Percentiles rank a stretch among this genome's conserved stretches.
These are phyloP conservation scores for Caenorhabditis sp. DNA, from an alignment of 2,888 invertebrate species.

Conservation along the genomic window DNA sequence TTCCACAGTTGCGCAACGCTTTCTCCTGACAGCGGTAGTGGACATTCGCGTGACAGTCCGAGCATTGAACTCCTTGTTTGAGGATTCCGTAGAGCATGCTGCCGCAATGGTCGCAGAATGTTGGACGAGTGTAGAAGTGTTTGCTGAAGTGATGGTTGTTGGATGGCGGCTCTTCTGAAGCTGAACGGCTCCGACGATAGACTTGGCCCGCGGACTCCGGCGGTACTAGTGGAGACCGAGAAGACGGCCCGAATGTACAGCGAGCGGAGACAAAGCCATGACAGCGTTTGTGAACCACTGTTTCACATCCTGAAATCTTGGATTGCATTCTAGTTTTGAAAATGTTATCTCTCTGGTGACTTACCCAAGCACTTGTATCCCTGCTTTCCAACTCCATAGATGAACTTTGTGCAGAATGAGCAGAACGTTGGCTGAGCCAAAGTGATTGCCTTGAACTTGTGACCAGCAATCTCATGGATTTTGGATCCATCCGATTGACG, in stretches of 20 bases:
- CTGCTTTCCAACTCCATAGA: conserved; percentile 55
- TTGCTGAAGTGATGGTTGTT: conserved; percentile 44
- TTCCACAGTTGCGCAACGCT: conserved; percentile 43
- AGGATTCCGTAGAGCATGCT: conserved; percentile 44
- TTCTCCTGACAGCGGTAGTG: conserved; percentile 51
- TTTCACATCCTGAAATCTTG: conserved; percentile 46
- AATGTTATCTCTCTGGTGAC: background rate
- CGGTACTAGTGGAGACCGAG: conserved; percentile 6
- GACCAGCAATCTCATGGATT: conserved; percentile 50
- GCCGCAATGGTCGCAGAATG: conserved; percentile 58
- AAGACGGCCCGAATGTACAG: conserved; percentile 47
- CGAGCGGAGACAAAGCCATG: conserved; percentile 34
- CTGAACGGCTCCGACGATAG: conserved; percentile 28
- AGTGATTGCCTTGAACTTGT: conserved; percentile 47
- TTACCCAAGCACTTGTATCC: conserved; percentile 57
- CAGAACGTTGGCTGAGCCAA: conserved; percentile 49
- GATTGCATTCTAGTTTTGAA: no score
- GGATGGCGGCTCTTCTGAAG: conserved; percentile 33
- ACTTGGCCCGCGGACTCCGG: background rate
- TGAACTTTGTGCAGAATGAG: conserved; percentile 48
- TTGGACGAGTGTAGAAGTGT: conserved; percentile 45
- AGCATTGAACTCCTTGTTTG: conserved; percentile 47
- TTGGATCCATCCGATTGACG: conserved; percentile 47
- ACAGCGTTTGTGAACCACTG: conserved; percentile 51
- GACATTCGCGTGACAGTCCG: conserved; percentile 50